Percentiles rank a stretch among this genome's conserved stretches.
phyloP scores from a whole-genome alignment of 2,888 invertebrate species.

The Leptopilina myrica region DNA sequence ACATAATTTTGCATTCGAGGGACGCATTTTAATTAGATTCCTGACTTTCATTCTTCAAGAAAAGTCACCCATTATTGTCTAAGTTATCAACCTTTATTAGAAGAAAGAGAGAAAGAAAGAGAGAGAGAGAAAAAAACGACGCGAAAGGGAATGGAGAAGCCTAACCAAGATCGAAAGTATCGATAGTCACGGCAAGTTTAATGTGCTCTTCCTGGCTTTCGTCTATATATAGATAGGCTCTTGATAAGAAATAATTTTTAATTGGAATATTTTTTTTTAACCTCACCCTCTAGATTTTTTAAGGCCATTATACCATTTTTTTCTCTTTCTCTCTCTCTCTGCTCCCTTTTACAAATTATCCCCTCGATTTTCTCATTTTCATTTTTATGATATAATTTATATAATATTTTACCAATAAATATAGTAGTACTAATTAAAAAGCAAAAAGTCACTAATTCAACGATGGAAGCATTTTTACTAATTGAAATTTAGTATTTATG shows the following conservation, averaged over 20 bases:
- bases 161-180: slow-evolving; percentile 29
- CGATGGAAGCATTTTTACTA: too few species aligned
- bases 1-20: slow-evolving; percentile 10
- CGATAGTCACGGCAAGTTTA: slow-evolving; percentile 29
- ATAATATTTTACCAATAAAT: too few species aligned
- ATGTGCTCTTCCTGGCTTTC: slow-evolving; percentile 18
- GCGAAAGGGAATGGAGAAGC: neutral
- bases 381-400: too few species aligned
- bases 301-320: too few species aligned
- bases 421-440: too few species aligned
- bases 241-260: slow-evolving; percentile 21
- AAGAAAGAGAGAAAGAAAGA: neutral
- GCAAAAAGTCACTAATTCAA: too few species aligned
- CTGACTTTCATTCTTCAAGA: slow-evolving; percentile 23
- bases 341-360: too few species aligned
- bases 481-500: too few species aligned
- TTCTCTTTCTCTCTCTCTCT: too few species aligned
- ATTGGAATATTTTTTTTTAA: slow-evolving; percentile 3
- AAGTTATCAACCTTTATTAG: slow-evolving; percentile 15
- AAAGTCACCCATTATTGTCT: slow-evolving; percentile 23
- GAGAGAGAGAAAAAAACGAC: neutral
- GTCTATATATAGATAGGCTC: too few species aligned
- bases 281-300: neutral
- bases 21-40: slow-evolving; percentile 19
- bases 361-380: too few species aligned